A percentile compares a stretch with the other conserved stretches of the same genome.
Conservation (phyloP, 2,113 vertebrate genomes). For the Pholis gunnellus region DNA sequence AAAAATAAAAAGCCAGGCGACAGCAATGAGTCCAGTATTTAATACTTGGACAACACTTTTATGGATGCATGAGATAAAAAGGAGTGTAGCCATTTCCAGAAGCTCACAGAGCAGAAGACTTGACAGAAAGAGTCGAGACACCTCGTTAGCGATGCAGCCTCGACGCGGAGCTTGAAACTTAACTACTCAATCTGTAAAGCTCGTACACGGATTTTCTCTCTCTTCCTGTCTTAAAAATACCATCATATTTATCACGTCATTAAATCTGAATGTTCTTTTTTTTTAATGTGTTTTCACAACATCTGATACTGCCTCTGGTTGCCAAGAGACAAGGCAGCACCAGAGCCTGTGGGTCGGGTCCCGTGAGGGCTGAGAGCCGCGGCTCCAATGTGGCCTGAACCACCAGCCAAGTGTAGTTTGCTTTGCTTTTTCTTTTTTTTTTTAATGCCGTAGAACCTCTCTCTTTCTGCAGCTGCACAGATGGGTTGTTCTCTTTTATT, state of each 20-base stretch:
- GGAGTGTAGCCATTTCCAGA: neutral
- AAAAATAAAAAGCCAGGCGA: neutral
- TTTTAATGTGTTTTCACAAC: conserved; percentile 57
- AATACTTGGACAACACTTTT: conserved; percentile 1
- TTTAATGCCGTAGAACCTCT: conserved; percentile 45
- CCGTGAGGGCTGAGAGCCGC: neutral
- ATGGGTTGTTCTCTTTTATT: conserved; percentile 81
- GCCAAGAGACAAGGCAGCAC: conserved; percentile 29
- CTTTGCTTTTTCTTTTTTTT: conserved; percentile 30
- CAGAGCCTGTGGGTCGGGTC: neutral
- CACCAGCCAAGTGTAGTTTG: conserved; percentile 11
- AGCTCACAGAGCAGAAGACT: neutral
- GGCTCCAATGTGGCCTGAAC: neutral
- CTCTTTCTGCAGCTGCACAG: conserved; percentile 67
- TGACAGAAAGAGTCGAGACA: neutral
- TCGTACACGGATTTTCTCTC: neutral
- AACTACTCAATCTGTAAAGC: neutral
- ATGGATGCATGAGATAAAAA: neutral
- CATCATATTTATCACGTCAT: conserved; percentile 48
- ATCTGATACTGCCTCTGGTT: conserved; percentile 40
- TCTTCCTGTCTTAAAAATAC: conserved; percentile 3
- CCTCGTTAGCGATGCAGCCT: neutral
- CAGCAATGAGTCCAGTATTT: neutral
- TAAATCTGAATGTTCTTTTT: conserved; percentile 53
- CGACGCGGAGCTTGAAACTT: neutral